Evolutionary conservation across 1,140 invertebrate genomes (phyloP), one percentile per base, ranked within the genome.

Genomic region (Halyomorpha halys): DNA sequence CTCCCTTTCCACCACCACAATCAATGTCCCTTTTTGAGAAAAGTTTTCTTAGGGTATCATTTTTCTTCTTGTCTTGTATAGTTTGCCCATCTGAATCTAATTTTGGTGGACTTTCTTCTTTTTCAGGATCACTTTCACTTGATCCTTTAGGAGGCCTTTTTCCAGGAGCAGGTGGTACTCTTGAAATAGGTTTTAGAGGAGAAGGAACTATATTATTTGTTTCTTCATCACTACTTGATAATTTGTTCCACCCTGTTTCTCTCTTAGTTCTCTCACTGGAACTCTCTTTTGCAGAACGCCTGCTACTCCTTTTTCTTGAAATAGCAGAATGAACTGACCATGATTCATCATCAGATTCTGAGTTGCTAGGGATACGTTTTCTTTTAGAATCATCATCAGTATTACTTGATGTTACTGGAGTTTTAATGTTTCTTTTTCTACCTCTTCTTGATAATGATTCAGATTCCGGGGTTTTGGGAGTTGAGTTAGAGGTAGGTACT

Each of bases 31-130:
- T 76, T 64, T 80, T 81, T 0, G 76, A 80, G 70, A 87, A 87
- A 15, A 88, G 72, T 68, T 83, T 85, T 3, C 82, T 75, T 27
- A 87, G 69, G 0, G 84, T 86, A 65, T 81, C 81, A 67, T 77
- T 85, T 72, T 87, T 88, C 71, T 86, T 87, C 67, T 85, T 85
- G 70, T 87, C 83, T 63, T 82, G 78, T 0, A 82, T 77, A 13
- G 79, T 78, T 3, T 76, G 77, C 21, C 78, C 77, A 47, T 83
- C 80, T 21, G 80, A 77, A 66, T 81, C 79, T 25, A 78, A 67
- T 67, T 81, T 82, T 13, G 78, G 76, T 6, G 78, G 77, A 62
- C 75, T 72, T 65, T 77, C 75, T 61, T 72, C 73, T 61, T 67
- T 72, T 59, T 69, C 69, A 49, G 60, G 59, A 23, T 67, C 67